These are phyloP conservation scores for Torymus tubicola DNA, from an alignment of 2,888 invertebrate genomes.

Conservation along the genomic window DNA sequence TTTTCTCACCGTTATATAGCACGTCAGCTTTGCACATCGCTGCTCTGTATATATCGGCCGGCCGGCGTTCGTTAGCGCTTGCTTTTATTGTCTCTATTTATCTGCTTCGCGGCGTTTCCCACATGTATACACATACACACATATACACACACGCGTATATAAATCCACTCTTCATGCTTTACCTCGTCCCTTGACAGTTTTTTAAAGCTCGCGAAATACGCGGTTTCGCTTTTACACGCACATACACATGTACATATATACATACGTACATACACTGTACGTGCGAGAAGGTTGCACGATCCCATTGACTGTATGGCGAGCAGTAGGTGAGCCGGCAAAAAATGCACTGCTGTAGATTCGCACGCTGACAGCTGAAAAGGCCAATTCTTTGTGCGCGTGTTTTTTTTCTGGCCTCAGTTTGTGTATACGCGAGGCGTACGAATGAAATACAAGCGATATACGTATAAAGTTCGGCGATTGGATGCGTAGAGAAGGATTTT, in stretches of 20 bases:
- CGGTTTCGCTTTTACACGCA: not conserved
- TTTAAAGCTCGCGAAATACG: constrained; percentile 27
- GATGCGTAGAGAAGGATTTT: constrained; percentile 29
- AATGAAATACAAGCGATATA: constrained; percentile 17
- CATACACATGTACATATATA: too few relatives aligned
- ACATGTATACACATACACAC: too few relatives aligned
- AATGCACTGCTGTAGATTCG: constrained; percentile 29
- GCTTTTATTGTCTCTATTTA: constrained; percentile 47
- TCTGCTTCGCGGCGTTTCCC: constrained; percentile 1
- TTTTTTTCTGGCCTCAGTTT: not conserved
- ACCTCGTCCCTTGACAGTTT: constrained; percentile 29
- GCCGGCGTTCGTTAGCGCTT: not conserved
- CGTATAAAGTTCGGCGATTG: constrained; percentile 27
- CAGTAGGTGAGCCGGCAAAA: not conserved
- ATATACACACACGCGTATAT: not conserved
- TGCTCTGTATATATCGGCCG: not conserved
- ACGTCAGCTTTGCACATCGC: not conserved
- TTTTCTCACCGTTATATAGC: not conserved
- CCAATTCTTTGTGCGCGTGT: constrained; percentile 20
- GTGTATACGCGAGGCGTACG: not conserved
- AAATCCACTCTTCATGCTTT: constrained; percentile 20
- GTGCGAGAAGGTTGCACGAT: too few relatives aligned
- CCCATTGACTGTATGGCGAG: constrained; percentile 22
- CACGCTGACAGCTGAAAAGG: constrained; percentile 32
- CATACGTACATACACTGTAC: too few relatives aligned